Base-by-base conservation (phyloP, 2,888 invertebrate species). In the Ophioninae sp. region DNA sequence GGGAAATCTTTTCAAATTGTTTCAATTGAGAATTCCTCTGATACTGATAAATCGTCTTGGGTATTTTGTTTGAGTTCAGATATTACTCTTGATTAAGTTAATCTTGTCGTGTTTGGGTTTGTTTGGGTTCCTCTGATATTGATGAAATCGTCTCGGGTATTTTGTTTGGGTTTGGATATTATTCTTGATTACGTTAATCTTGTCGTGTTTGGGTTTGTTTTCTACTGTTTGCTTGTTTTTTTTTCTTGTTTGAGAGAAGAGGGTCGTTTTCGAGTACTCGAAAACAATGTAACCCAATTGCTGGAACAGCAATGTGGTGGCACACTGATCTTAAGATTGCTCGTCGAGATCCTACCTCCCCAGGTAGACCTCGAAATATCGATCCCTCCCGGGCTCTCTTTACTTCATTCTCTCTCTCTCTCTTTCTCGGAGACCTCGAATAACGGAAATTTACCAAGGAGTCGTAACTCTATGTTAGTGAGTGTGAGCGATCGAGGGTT, bases 371-470 rank as follows among this genome's bases (percentile, higher is more conserved):
- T 81, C 69, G 72, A 72, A 61, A 64, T 78, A 74, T 82, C 69
- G 82, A 82, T 74, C 78, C 74, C 44, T 59, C 64, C 44, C 75
- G 44, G 23, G 64, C 64, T 72, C 20, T 37, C 59, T 65, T 23
- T 69, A 23, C 30, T 44, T 74, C 39, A 22, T 58, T 41, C 61
- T 69, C 61, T 41, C 37, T 51, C 10, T 39, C 59, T 72, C 76
- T 61, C 20, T 72, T 71, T 61, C 20, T 5, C 61, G 56, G 56
- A 68, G 73, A 82, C 69, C 79, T 79, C 74, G 75, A 68, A 75
- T 71, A 82, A 78, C 73, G 78, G 71, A 74, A 82, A 56, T 79
- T 79, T 51, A 79, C 75, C 44, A 59, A 59, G 44, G 41, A 78
- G 51, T 63, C 63, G 61, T 82, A 73, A 81, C 61, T 63, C 77